These are phyloP conservation scores for Sepiola atlantica DNA, from an alignment of 2,888 invertebrate genomes.

Conservation along the genomic window DNA sequence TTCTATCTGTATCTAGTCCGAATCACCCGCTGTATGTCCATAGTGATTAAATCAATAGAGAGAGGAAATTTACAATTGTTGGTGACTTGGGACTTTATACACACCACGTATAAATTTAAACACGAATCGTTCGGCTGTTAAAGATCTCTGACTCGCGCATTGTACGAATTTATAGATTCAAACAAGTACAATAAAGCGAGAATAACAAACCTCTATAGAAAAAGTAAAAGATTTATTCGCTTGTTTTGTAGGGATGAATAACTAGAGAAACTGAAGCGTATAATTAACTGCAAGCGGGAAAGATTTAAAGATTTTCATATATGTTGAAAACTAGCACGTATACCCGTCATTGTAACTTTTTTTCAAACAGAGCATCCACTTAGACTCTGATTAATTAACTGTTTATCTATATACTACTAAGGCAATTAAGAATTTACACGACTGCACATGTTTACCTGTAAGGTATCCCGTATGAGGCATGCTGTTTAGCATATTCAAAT, in stretches of 20 bases:
- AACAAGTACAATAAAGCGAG: neutral
- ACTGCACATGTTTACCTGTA: too few species aligned
- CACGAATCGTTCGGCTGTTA: neutral
- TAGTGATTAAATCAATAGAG: neutral
- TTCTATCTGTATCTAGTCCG: neutral
- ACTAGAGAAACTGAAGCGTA: neutral
- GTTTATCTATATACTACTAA: too few species aligned
- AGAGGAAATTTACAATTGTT: constrained; percentile 2
- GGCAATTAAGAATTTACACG: too few species aligned
- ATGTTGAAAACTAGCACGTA: too few species aligned
- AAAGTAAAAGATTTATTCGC: neutral
- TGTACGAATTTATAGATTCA: neutral
- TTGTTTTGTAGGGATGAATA: neutral
- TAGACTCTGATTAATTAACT: too few species aligned
- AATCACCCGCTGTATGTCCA: neutral
- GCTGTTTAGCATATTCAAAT: too few species aligned
- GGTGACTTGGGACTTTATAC: neutral
- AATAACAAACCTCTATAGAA: neutral
- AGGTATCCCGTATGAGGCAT: too few species aligned
- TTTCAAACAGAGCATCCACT: too few species aligned
- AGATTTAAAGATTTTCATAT: neutral
- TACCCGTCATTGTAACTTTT: too few species aligned
- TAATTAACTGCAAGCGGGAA: neutral
- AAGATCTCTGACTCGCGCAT: neutral
- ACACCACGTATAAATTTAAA: neutral